These are phyloP conservation scores for Garrulus glandarius DNA, from an alignment of 2,797 vertebrate genomes.

Conservation along the genomic window DNA sequence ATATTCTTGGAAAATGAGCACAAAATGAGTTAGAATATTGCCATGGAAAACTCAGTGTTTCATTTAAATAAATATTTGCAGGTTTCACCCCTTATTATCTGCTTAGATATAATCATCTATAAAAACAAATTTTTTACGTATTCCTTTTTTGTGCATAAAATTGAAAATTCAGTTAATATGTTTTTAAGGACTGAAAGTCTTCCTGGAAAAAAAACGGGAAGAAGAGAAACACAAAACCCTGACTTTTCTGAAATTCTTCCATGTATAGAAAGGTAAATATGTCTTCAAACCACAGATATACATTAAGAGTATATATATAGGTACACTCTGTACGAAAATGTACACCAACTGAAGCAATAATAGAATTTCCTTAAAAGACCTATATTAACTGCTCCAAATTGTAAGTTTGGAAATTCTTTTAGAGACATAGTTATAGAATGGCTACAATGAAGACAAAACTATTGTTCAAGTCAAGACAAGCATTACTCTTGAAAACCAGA, in stretches of 20 bases:
- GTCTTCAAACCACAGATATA: background rate
- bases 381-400: background rate
- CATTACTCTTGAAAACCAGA: background rate
- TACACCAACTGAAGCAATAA: background rate
- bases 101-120: background rate
- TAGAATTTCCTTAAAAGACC: background rate
- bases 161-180: background rate
- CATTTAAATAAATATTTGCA: conserved; percentile 40
- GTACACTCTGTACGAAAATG: background rate
- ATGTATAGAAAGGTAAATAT: background rate
- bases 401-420: background rate
- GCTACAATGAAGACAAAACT: background rate
- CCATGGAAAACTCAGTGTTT: conserved; percentile 6
- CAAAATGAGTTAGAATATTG: background rate
- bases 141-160: background rate
- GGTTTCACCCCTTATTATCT: background rate
- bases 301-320: background rate
- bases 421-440: background rate
- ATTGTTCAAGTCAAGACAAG: background rate
- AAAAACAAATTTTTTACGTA: background rate
- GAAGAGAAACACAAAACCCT: background rate
- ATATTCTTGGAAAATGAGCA: conserved; percentile 16
- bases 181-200: background rate
- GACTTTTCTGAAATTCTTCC: background rate
- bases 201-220: background rate